These are phyloP conservation scores for Thalassophryne amazonica DNA, from an alignment of 2,797 vertebrate species.

Conservation along the genomic window DNA sequence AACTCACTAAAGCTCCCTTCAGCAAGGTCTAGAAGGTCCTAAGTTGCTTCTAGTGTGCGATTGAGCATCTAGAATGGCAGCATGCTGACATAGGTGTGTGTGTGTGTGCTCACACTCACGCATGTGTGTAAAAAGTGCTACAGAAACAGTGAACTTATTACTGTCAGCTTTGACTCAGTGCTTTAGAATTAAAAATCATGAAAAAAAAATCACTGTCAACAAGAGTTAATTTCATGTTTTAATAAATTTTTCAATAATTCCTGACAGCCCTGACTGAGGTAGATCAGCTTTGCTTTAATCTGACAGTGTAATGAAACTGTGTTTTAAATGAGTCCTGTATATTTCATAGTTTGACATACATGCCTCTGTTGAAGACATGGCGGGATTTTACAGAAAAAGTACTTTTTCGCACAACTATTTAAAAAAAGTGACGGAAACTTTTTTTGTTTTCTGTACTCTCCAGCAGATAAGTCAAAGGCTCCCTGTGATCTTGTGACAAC, in stretches of 20 bases:
- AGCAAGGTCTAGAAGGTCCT: too few relatives aligned
- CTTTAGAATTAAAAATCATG: neutral
- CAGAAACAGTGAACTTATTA: too few relatives aligned
- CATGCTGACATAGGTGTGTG: too few relatives aligned
- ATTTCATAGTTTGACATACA: neutral
- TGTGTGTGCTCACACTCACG: too few relatives aligned
- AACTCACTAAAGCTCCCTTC: too few relatives aligned
- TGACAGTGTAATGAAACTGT: slow-evolving; percentile 5
- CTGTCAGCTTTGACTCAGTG: slow-evolving; percentile 1
- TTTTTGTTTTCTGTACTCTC: neutral
- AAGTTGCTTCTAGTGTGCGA: too few relatives aligned
- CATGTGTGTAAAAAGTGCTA: too few relatives aligned
- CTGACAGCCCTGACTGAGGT: neutral
- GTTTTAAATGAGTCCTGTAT: neutral
- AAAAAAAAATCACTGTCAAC: slow-evolving; percentile 1
- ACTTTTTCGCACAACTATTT: neutral
- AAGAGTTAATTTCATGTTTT: slow-evolving; percentile 11
- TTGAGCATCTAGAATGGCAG: too few relatives aligned
- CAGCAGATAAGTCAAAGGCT: neutral
- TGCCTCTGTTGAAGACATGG: neutral
- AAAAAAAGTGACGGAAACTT: neutral
- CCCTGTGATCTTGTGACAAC: neutral
- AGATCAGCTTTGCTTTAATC: slow-evolving; percentile 7
- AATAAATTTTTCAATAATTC: slow-evolving; percentile 4
- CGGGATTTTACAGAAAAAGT: neutral